Base-by-base conservation (phyloP, 2,888 invertebrate genomes). In the Philaethria dido region DNA sequence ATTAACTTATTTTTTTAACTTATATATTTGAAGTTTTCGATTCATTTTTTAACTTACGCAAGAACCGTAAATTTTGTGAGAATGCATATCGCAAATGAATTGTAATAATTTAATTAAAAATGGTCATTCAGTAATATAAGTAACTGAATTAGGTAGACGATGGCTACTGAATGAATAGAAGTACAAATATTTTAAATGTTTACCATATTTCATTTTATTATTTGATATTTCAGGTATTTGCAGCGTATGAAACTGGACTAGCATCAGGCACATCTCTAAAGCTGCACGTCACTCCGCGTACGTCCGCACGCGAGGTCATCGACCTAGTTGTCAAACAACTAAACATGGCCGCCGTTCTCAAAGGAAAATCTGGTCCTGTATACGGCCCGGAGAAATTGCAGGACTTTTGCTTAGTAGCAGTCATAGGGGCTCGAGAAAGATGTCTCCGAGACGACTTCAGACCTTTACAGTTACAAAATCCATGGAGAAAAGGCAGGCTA, bases 271-370 rank as follows among this genome's bases (percentile, higher is more conserved):
- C 98, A 0, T 98, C 98, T 77, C 94, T 99, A 42, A 98, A 98
- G 78, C 92, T 99, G 3, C 98, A 98, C 85, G 98, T 99, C 0
- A 98, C 98, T 0, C 96, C 97, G 0, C 94, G 96, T 75, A 99
- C 99, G 0, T 97, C 98, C 0, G 98, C 99, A 0, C 94, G 98
- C 16, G 99, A 99, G 89, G 98, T 99, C 63, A 97, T 99, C 71
- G 97, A 98, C 87, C 93, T 99, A 71, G 98, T 99, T 22, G 97
- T 99, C 63, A 97, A 98, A 83, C 99, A 99, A 86, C 93, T 99
- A 50, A 99, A 99, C 83, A 97, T 98, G 96, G 98, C 98, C 14
- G 97, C 97, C 62, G 95, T 97, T 18, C 90, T 97, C 20, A 98
- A 97, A 85, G 92, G 97, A 54, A 96, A 96, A 83, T 94, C 96